Evolutionary conservation across 2,113 vertebrate genomes (phyloP), one percentile per base, ranked within the genome.

Genomic region (Gulo gulo): DNA sequence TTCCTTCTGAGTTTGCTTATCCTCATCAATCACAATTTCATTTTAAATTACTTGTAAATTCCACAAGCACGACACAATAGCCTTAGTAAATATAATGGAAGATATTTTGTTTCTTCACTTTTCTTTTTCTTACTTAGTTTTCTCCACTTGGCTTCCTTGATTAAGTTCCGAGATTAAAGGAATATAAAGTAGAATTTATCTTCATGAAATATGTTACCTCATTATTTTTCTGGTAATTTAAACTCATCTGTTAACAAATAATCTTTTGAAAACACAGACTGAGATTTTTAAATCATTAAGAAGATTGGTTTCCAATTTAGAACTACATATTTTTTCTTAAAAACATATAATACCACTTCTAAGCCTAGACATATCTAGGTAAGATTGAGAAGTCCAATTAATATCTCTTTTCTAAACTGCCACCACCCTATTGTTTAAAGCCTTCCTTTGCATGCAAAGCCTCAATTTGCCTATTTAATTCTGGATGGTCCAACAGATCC

Each of bases 1-100:
- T 91, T 50, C 65, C 69, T 45, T 95, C 23, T 57, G 9, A 34
- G 6, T 39, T 86, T 90, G 29, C 31, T 89, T 83, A 74, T 86
- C 0, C 14, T 93, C 23, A 83, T 69, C 86, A 83, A 57, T 88
- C 12, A 87, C 36, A 86, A 39, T 86, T 92, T 88, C 34, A n/a
- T 91, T 91, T 94, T 67, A 91, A 97, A 52, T 88, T 73, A 36
- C 31, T 57, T 95, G 6, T 39, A 79, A 95, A 89, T 69, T 10
- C 57, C 52, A 95, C 31, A 63, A 89, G 4, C 29, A 24, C 18
- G 3, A 80, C 73, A 79, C 11, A 86, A 39, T 69, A 67, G 9
- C 7, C 4, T 74, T 73, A 36, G 24, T 71, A 39, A 79, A 84
- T 80, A 80, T 52, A 67, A 57, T n/a, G 16, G 31, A 87, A 14